Conservation (phyloP, 2,888 invertebrate genomes). For the Plutella xylostella region DNA sequence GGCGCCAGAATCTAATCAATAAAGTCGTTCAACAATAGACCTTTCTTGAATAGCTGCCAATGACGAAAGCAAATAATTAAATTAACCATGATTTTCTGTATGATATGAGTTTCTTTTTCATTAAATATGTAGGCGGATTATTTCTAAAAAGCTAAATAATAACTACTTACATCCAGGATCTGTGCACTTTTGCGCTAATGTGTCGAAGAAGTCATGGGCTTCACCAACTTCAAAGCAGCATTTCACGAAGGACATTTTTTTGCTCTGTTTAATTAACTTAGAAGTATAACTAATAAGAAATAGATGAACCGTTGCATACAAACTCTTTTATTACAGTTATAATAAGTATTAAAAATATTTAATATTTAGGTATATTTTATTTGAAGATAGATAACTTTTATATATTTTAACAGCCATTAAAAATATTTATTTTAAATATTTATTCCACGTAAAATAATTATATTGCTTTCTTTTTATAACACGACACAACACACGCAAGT, state of each 20-base stretch:
- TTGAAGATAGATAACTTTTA: neutral
- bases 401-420: neutral
- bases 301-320: too few species aligned
- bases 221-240: slow-evolving; percentile 85
- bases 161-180: slow-evolving; percentile 85
- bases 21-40: neutral
- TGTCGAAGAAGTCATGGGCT: slow-evolving; percentile 79
- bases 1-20: neutral
- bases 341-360: too few species aligned
- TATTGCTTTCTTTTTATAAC: too few species aligned
- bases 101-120: too few species aligned
- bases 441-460: too few species aligned
- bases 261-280: neutral
- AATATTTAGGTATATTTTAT: too few species aligned
- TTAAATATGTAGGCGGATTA: too few species aligned
- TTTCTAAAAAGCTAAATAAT: slow-evolving; percentile 5
- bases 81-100: too few species aligned
- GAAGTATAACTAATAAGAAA: neutral
- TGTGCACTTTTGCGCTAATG: slow-evolving; percentile 82
- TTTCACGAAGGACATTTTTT: slow-evolving; percentile 75
- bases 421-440: neutral
- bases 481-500: too few species aligned
- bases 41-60: neutral
- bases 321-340: too few species aligned
- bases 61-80: neutral